These are phyloP conservation scores for Spialia ferax DNA, from an alignment of 2,888 invertebrate species.

Conservation along the genomic window DNA sequence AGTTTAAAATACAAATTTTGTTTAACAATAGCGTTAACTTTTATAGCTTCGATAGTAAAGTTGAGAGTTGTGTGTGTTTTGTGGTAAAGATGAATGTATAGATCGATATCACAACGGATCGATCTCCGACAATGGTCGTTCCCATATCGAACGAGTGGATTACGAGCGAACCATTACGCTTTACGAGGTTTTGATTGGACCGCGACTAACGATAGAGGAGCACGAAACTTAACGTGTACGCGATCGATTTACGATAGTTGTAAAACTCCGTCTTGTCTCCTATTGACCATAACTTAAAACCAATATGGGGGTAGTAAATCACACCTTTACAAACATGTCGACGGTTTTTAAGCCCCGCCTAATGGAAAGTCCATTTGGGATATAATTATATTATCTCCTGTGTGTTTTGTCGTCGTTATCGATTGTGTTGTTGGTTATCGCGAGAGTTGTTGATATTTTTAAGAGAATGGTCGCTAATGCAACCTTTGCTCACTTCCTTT, in stretches of 20 bases:
- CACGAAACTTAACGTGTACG: slow-evolving; percentile 65
- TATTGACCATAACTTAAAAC: slow-evolving; percentile 72
- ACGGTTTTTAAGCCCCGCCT: slow-evolving; percentile 36
- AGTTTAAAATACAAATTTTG: slow-evolving; percentile 14
- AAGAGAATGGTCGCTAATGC: slow-evolving; percentile 49
- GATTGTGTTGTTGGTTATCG: slow-evolving; percentile 43
- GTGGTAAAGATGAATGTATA: slow-evolving; percentile 17
- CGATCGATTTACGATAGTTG: slow-evolving; percentile 74
- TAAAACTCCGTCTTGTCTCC: slow-evolving; percentile 69
- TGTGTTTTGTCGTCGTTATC: slow-evolving; percentile 37
- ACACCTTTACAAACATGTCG: slow-evolving; percentile 51
- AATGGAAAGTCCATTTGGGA: slow-evolving; percentile 43
- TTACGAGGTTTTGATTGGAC: slow-evolving; percentile 81
- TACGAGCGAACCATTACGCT: slow-evolving; percentile 76
- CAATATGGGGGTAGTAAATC: slow-evolving; percentile 65
- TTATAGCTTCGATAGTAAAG: slow-evolving; percentile 40
- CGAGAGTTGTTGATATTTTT: slow-evolving; percentile 42
- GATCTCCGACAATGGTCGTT: slow-evolving; percentile 72
- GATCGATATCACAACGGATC: slow-evolving; percentile 56
- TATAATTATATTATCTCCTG: slow-evolving; percentile 41
- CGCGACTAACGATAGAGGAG: slow-evolving; percentile 75
- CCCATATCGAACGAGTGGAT: slow-evolving; percentile 79
- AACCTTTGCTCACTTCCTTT: slow-evolving; percentile 50
- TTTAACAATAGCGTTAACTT: slow-evolving; percentile 4
- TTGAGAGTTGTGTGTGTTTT: slow-evolving; percentile 28